Percentiles rank a stretch among this genome's conserved stretches.
Evolutionary conservation across 1,140 invertebrate genomes (phyloP).

Genomic region (Caenorhabditis remanei): DNA sequence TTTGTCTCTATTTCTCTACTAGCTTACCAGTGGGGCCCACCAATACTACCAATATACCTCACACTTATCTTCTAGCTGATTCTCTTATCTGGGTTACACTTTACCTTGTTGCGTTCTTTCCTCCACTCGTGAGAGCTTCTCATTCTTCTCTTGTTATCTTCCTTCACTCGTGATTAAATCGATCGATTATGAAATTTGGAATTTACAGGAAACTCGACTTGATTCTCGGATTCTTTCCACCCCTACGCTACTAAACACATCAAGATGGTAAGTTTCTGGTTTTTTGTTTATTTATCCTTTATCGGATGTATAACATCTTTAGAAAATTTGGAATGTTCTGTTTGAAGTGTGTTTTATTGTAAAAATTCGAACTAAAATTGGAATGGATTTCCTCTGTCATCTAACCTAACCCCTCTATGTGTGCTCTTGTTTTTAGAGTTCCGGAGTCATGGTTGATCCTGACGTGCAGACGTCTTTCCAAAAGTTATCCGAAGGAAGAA

Average conservation of each 20-base stretch:
- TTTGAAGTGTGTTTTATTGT: neutral
- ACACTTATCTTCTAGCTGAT: neutral
- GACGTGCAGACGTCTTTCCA: conserved; percentile 67
- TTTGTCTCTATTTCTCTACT: conserved; percentile 15
- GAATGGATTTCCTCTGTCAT: conserved; percentile 8
- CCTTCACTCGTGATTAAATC: neutral
- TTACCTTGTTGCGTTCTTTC: neutral
- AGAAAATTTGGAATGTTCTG: conserved; percentile 10
- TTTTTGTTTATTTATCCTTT: neutral
- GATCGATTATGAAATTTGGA: conserved; percentile 7
- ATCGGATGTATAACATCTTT: neutral
- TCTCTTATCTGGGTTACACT: conserved; percentile 48
- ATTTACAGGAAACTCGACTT: conserved; percentile 40
- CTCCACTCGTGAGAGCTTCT: neutral
- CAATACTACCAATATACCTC: conserved; percentile 33
- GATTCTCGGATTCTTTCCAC: conserved; percentile 40
- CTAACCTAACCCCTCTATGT: conserved; percentile 46
- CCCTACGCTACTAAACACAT: neutral
- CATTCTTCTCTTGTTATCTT: neutral
- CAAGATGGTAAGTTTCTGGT: conserved; percentile 27
- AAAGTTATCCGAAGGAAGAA: conserved; percentile 65
- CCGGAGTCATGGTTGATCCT: conserved; percentile 68
- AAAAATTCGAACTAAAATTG: neutral
- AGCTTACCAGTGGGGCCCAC: neutral
- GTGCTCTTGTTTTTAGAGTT: conserved; percentile 54